Evolutionary conservation across 2,888 invertebrate genomes (phyloP).

Genomic region (Tricholauxania praeusta): DNA sequence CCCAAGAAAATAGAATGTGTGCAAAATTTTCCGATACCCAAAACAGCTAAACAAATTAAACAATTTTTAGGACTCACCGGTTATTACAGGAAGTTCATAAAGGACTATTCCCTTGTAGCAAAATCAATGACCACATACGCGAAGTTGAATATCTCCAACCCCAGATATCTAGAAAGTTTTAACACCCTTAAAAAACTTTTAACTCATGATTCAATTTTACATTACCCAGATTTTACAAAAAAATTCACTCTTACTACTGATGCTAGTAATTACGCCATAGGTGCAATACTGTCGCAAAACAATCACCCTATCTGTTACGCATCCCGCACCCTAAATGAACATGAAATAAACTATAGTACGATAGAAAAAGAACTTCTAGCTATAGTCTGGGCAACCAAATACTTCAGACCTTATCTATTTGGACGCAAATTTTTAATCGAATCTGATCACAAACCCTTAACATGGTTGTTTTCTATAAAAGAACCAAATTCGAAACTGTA

Average conservation of each 20-base stretch:
- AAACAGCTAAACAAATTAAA: slow-evolving; percentile 42
- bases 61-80: slow-evolving; percentile 44
- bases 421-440: slow-evolving; percentile 32
- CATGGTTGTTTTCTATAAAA: no score
- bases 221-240: slow-evolving; percentile 44
- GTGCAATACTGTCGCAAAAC: slow-evolving; percentile 38
- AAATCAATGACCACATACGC: slow-evolving; percentile 37
- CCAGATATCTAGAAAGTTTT: slow-evolving; percentile 34
- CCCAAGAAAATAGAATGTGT: slow-evolving; percentile 44
- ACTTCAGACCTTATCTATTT: slow-evolving; percentile 38
- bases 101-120: slow-evolving; percentile 41
- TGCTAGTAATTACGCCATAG: no score
- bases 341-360: slow-evolving; percentile 39
- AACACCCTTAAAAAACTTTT: slow-evolving; percentile 37
- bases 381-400: slow-evolving; percentile 36
- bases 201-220: slow-evolving; percentile 39
- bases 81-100: slow-evolving; percentile 45
- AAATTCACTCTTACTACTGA: slow-evolving; percentile 42
- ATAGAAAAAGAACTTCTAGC: slow-evolving; percentile 37
- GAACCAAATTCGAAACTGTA: no score
- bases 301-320: slow-evolving; percentile 35
- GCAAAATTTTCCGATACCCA: slow-evolving; percentile 41
- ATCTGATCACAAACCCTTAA: slow-evolving; percentile 40
- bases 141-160: slow-evolving; percentile 24
- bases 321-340: slow-evolving; percentile 37